Evolutionary conservation across 2,888 invertebrate genomes (phyloP), one percentile per base, ranked within the genome.

Genomic region (Cantharis rufa): DNA sequence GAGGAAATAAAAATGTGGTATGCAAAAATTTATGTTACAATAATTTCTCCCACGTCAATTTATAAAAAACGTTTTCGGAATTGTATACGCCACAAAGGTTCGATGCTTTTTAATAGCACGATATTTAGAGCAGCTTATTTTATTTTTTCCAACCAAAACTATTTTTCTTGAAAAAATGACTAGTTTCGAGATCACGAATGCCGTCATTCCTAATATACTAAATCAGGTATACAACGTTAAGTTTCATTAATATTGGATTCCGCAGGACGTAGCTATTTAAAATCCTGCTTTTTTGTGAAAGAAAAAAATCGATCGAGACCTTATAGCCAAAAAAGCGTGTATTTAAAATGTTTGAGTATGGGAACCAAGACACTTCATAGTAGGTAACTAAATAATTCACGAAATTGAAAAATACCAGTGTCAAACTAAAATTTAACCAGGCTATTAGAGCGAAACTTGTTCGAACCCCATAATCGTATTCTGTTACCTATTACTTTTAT

Each of bases 391-490:
- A 73, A 73, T 73, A 73, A 73, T 73, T 18, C 16, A 73, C 13
- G n/a, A 61, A 68, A 62, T 72, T 72, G 11, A 64, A 61, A 68
- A 68, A 61, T 66, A 69, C 69, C 69, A 62, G 48, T 62, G 73
- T 13, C 66, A 61, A 72, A 72, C 48, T 66, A 66, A 72, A 66
- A 66, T 68, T 72, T 21, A 61, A 62, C 61, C 70, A 70, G 70
- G 32, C 66, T 75, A 70, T 72, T 11, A 69, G 24, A 69, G 18
- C 76, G 10, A 48, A 48, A 48, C 48, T 48, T 48, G 9, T 48
- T n/a, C 48, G 48, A 48, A 48, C 48, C 48, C 48, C 48, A n/a
- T n/a, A 48, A 48, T 48, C 48, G n/a, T 48, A 48, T 48, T n/a
- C n/a, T 48, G 48, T n/a, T 48, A 48, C 48, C 48, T 48, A 48